Conservation (phyloP, 2,113 vertebrate species). For the Notothenia coriiceps region DNA sequence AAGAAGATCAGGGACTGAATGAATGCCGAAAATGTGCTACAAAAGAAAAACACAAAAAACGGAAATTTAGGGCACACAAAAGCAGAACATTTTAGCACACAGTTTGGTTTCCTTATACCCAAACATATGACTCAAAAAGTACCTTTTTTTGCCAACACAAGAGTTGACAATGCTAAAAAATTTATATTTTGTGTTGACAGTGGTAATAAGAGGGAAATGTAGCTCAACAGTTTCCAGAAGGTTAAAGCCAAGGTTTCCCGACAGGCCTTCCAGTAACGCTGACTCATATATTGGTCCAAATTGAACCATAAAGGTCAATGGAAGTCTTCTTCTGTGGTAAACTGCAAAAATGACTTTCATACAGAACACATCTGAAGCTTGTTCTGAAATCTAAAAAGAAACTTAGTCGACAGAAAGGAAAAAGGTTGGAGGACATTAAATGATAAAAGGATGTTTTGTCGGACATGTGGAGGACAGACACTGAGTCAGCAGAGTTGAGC, state of each 20-base stretch:
- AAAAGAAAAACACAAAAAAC: background rate
- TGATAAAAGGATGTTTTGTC: constrained; percentile 18
- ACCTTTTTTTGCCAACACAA: no score
- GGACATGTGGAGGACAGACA: constrained; percentile 6
- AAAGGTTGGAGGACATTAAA: constrained; percentile 11
- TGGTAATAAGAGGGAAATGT: constrained; percentile 8
- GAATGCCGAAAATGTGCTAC: no score
- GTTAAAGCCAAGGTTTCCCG: background rate
- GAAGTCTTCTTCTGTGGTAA: background rate
- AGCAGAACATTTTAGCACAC: background rate
- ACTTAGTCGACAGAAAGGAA: constrained; percentile 27
- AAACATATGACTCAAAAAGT: constrained; percentile 16
- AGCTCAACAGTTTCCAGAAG: constrained; percentile 31
- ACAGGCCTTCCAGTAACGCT: constrained; percentile 42
- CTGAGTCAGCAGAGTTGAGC: constrained; percentile 34
- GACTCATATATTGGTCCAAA: constrained; percentile 35
- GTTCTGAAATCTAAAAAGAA: background rate
- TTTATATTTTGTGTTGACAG: background rate
- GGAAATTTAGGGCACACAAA: background rate
- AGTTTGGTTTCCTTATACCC: constrained; percentile 13
- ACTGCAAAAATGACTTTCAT: background rate
- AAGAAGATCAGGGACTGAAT: background rate
- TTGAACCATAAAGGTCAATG: constrained; percentile 7
- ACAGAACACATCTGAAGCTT: background rate
- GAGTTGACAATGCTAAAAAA: background rate